A percentile compares a stretch with the other conserved stretches of the same genome.
Conservation (phyloP, 2,113 vertebrate genomes). For the Perca schrenkii region DNA sequence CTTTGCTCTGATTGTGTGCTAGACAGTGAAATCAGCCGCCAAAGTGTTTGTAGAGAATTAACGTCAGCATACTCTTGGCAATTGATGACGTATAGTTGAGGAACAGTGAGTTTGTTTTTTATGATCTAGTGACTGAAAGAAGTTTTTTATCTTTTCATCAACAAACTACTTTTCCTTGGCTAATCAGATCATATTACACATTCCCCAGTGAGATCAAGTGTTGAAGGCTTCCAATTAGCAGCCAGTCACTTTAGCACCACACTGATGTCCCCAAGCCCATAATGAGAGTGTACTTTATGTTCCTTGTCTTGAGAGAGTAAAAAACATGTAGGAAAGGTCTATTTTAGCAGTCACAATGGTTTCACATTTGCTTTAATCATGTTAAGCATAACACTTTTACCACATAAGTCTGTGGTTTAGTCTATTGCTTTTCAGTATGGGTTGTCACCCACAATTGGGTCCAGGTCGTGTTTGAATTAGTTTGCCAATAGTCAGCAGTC, state of each 20-base stretch:
- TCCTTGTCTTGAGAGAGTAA: constrained; percentile 52
- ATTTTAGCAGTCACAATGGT: constrained; percentile 41
- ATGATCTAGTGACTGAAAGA: constrained; percentile 35
- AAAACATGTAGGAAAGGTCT: constrained; percentile 46
- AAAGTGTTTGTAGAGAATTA: constrained; percentile 2
- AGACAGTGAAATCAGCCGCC: neutral
- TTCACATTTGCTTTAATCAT: constrained; percentile 58
- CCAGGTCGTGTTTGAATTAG: neutral
- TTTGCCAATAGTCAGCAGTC: neutral
- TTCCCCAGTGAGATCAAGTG: constrained; percentile 49
- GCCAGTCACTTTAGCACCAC: constrained; percentile 59
- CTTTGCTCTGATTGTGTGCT: neutral
- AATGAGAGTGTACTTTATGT: constrained; percentile 62
- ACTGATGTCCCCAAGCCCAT: constrained; percentile 51
- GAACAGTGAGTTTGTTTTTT: constrained; percentile 1
- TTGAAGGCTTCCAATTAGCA: constrained; percentile 71
- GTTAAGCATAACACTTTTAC: constrained; percentile 36
- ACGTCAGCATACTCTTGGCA: neutral
- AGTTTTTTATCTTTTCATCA: constrained; percentile 34
- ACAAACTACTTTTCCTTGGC: constrained; percentile 30
- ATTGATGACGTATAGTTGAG: neutral
- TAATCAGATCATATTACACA: constrained; percentile 57
- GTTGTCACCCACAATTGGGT: neutral
- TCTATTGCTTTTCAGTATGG: constrained; percentile 8
- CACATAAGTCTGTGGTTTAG: constrained; percentile 18